phyloP scores from a whole-genome alignment of 2,113 vertebrate genomes.

The Ariopsis seemanni region DNA sequence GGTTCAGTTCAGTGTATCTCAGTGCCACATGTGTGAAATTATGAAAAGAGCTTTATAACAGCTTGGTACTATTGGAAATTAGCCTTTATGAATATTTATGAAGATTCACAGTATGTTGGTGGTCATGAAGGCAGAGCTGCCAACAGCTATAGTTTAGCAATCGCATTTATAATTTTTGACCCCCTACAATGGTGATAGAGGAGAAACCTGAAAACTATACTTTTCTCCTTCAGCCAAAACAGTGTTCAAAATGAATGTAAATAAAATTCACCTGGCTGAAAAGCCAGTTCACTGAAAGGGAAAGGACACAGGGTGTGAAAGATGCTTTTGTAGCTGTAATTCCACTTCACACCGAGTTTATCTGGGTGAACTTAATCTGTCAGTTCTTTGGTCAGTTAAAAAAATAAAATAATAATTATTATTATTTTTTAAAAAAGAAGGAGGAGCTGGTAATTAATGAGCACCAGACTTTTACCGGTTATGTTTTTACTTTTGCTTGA shows the following conservation, averaged over 20 bases:
- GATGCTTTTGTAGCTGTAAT: background rate
- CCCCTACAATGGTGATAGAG: background rate
- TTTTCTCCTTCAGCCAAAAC: background rate
- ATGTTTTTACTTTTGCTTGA: background rate
- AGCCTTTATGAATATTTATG: background rate
- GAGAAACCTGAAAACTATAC: no score
- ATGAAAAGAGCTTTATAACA: background rate
- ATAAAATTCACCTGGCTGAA: background rate
- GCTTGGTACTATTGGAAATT: background rate
- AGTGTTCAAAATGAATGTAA: background rate
- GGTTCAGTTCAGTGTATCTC: background rate
- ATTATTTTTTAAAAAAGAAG: background rate
- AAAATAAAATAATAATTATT: no score
- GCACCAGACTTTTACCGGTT: background rate
- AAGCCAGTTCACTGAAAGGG: background rate
- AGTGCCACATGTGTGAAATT: background rate
- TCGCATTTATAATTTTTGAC: background rate
- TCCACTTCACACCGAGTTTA: no score
- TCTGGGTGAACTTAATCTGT: background rate
- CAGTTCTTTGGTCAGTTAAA: no score
- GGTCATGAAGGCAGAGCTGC: background rate
- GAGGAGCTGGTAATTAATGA: background rate
- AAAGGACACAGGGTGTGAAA: background rate
- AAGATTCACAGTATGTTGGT: background rate
- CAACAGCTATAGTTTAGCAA: background rate